Evolutionary conservation across 2,797 vertebrate species (phyloP), one percentile per base, ranked within the genome.

Genomic region (Cottoperca gobio): DNA sequence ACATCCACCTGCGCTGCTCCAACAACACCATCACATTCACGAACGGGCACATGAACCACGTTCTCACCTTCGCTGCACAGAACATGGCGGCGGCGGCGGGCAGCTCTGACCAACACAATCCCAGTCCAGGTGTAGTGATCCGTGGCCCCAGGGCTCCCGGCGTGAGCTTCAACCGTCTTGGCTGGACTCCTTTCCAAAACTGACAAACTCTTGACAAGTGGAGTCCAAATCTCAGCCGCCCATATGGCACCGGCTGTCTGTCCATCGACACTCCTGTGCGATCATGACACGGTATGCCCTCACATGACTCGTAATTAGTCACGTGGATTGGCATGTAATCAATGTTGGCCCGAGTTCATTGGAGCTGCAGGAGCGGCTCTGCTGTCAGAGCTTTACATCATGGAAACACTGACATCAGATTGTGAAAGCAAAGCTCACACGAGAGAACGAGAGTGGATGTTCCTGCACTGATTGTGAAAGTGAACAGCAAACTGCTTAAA

Each of bases 21-120:
- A 6, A 52, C 65, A 40, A 14, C 67, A 28, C 6, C 62, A 33
- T n/a, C 70, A 21, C 57, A 64, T 21, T n/a, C 42, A 37, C 10
- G 0, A 48, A 61, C 8, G 39, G 24, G 45, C 31, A 17, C 23
- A 35, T 24, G 17, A 14, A 16, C 61, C 53, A 3, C 17, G 17
- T 35, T 72, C 93, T 94, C 89, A 94, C 93, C 93, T 93, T 92
- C 0, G 83, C 53, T 31, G 81, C 68, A 67, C 88, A 91, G 72
- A 94, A 92, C 93, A 92, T 93, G 90, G 87, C 74, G 81, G 54
- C 39, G 24, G 10, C 73, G 2, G 23, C 72, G 3, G 63, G 66
- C 70, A 28, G 70, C 43, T 78, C 73, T 11, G 39, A 67, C 68
- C 61, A 4, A 53, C 57, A 43, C 78, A 16, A 19, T 54, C 61